phyloP scores from a whole-genome alignment of 2,797 vertebrate species.

The Bovichtus variegatus region DNA sequence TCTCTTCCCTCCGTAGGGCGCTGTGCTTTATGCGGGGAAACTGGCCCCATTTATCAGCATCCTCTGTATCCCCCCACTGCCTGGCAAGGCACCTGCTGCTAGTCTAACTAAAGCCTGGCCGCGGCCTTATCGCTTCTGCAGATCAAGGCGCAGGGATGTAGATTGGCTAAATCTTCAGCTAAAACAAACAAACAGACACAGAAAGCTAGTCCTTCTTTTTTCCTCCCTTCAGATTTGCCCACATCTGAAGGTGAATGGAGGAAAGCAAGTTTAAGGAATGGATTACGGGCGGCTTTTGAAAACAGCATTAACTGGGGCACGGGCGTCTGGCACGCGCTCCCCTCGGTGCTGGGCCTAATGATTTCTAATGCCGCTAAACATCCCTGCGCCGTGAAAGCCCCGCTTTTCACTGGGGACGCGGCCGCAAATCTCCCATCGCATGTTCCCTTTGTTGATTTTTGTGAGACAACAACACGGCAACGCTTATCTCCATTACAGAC shows the following conservation, averaged over 20 bases:
- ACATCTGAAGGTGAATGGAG: constrained; percentile 72
- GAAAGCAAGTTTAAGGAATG: constrained; percentile 66
- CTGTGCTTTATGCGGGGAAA: constrained; percentile 71
- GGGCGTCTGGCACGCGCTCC: constrained; percentile 69
- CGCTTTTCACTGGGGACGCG: constrained; percentile 78
- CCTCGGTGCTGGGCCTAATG: constrained; percentile 79
- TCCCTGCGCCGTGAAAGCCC: constrained; percentile 71
- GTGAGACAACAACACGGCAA: constrained; percentile 80
- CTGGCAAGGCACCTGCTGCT: constrained; percentile 74
- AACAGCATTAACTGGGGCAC: constrained; percentile 73
- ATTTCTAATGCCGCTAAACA: constrained; percentile 86
- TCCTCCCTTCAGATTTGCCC: constrained; percentile 46
- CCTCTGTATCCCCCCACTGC: constrained; percentile 54
- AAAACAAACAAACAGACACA: constrained; percentile 64
- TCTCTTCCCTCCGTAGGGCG: constrained; percentile 52
- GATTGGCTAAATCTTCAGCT: constrained; percentile 63
- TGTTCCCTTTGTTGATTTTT: constrained; percentile 87
- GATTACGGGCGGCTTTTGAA: constrained; percentile 71
- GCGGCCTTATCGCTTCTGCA: constrained; percentile 67
- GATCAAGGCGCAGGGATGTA: constrained; percentile 67
- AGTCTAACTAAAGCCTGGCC: constrained; percentile 57
- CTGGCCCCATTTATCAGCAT: constrained; percentile 77
- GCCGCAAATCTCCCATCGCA: constrained; percentile 83
- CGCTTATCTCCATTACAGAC: constrained; percentile 85
- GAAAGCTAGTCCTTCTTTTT: constrained; percentile 45